These are phyloP conservation scores for Branchipolynoe longqiensis DNA, from an alignment of 2,888 invertebrate genomes.

Conservation along the genomic window DNA sequence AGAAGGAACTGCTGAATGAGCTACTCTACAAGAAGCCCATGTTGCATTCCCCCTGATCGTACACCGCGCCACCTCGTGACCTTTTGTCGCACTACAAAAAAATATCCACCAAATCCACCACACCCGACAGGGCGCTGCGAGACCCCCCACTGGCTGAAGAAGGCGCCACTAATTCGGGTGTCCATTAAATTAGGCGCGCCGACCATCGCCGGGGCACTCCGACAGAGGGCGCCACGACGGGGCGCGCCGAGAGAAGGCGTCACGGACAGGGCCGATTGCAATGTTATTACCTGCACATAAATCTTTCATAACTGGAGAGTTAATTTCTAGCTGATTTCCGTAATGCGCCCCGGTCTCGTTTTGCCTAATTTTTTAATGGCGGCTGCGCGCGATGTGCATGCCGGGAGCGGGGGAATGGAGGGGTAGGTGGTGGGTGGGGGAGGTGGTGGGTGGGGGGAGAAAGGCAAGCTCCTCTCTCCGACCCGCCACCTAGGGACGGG, in stretches of 20 bases:
- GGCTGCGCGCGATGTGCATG: conserved; percentile 15
- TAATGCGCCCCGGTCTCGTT: conserved; percentile 39
- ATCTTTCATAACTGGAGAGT: conserved; percentile 57
- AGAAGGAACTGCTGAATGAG: too few species aligned
- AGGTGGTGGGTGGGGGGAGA: background rate
- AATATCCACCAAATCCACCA: conserved; percentile 44
- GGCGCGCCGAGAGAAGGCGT: too few species aligned
- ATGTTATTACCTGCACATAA: conserved; percentile 53
- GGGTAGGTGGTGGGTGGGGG: background rate
- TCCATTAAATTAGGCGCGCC: conserved; percentile 45
- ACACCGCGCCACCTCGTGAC: background rate
- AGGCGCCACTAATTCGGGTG: background rate
- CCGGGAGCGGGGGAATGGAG: background rate
- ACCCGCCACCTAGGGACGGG: background rate
- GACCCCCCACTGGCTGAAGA: background rate
- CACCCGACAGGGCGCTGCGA: background rate
- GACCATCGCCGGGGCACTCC: background rate
- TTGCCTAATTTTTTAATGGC: conserved; percentile 60
- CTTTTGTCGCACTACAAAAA: background rate
- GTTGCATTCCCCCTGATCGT: too few species aligned
- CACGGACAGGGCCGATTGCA: conserved; percentile 51
- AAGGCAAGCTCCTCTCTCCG: background rate
- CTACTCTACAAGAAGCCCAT: too few species aligned
- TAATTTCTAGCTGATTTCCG: conserved; percentile 57
- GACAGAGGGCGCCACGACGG: too few species aligned